Evolutionary conservation across 2,888 invertebrate species (phyloP).

Genomic region (Nycteola revayana): DNA sequence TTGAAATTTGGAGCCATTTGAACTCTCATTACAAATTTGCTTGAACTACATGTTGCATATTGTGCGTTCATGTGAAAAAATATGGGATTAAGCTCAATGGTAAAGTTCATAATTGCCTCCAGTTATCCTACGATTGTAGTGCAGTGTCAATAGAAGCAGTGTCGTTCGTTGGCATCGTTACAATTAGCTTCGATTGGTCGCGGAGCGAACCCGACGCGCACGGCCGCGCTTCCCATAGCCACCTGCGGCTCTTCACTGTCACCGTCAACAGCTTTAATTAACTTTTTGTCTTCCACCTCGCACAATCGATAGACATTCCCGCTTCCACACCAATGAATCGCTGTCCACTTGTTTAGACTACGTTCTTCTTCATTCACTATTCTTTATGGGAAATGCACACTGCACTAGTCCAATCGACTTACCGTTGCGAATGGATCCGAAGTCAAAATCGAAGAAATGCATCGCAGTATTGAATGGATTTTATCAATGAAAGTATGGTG

Average conservation of each 20-base stretch:
- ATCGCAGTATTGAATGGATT: constrained; percentile 8
- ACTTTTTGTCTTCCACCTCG: constrained; percentile 65
- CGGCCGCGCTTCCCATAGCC: constrained; percentile 79
- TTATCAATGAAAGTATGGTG: constrained; percentile 20
- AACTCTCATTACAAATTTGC: no score
- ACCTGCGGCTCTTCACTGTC: constrained; percentile 60
- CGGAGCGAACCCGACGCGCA: constrained; percentile 73
- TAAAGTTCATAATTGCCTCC: neutral
- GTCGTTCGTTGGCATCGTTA: constrained; percentile 48
- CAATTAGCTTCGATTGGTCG: constrained; percentile 78
- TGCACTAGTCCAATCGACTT: constrained; percentile 29
- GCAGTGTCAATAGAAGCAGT: constrained; percentile 33
- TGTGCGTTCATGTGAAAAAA: no score
- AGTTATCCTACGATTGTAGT: neutral
- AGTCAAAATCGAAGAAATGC: constrained; percentile 27
- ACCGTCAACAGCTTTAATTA: constrained; percentile 66
- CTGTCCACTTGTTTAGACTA: constrained; percentile 30
- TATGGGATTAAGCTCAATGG: no score
- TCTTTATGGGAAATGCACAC: constrained; percentile 38
- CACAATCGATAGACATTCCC: constrained; percentile 62
- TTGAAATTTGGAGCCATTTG: no score
- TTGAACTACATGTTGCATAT: no score
- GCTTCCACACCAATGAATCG: constrained; percentile 38
- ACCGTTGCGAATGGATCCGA: constrained; percentile 22
- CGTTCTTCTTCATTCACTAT: constrained; percentile 34